Evolutionary conservation across 2,797 vertebrate genomes (phyloP).

Genomic region (Podargus strigoides): DNA sequence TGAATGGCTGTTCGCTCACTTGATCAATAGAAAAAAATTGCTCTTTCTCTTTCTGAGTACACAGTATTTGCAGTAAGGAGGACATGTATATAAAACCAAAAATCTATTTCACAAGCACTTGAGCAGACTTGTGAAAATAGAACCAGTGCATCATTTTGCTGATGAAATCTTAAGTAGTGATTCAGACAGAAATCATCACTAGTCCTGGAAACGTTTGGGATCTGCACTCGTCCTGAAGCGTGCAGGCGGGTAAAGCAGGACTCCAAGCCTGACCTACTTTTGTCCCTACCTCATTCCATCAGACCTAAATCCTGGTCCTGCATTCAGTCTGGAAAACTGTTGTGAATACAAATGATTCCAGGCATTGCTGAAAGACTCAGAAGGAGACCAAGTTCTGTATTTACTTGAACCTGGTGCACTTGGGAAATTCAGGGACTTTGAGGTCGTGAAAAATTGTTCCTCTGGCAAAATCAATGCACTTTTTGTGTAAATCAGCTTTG

Average conservation of each 20-base stretch:
- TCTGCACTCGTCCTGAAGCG: neutral
- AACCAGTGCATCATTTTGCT: neutral
- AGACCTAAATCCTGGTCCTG: conserved; percentile 37
- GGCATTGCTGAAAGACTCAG: neutral
- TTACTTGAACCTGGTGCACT: neutral
- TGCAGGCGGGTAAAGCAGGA: neutral
- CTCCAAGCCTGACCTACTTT: conserved; percentile 59
- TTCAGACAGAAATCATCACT: conserved; percentile 9
- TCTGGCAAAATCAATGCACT: neutral
- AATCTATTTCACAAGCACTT: conserved; percentile 16
- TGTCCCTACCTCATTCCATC: conserved; percentile 31
- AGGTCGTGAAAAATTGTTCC: neutral
- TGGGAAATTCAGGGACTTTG: neutral
- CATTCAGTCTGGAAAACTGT: conserved; percentile 13
- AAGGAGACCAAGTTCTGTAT: neutral
- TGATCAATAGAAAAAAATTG: conserved; percentile 59
- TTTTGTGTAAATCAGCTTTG: conserved; percentile 41
- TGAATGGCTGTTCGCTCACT: conserved; percentile 42
- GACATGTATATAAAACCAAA: neutral
- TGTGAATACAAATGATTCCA: conserved; percentile 43
- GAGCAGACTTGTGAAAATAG: conserved; percentile 26
- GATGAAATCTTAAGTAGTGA: neutral
- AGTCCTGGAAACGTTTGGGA: neutral
- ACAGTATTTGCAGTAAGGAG: conserved; percentile 52
- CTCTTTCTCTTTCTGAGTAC: conserved; percentile 35